A percentile compares a stretch with the other conserved stretches of the same genome.
Evolutionary conservation across 1,140 invertebrate genomes (phyloP).

Genomic region (Bombus soroeensis): DNA sequence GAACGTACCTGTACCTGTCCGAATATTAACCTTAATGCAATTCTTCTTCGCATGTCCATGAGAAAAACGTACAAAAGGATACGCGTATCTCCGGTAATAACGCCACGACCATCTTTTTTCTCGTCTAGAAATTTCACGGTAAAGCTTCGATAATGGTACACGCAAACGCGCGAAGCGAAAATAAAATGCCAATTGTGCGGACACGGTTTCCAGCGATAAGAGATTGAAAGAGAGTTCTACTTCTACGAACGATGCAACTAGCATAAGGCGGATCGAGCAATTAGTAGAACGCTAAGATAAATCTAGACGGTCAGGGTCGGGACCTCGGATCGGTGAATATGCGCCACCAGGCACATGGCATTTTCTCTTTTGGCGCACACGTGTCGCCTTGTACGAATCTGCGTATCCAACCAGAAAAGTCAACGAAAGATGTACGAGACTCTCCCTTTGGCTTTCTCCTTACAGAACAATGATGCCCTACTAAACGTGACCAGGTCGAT

Average conservation of each 20-base stretch:
- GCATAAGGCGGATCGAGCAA: background rate
- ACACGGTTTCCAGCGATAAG: background rate
- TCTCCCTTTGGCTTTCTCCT: slow-evolving; percentile 37
- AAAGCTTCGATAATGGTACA: background rate
- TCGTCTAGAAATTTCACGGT: background rate
- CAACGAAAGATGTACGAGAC: slow-evolving; percentile 20
- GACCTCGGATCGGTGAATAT: slow-evolving; percentile 15
- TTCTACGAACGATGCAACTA: background rate
- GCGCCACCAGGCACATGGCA: background rate
- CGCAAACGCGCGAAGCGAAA: background rate
- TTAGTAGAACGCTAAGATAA: background rate
- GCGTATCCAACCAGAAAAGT: slow-evolving; percentile 10
- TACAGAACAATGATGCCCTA: slow-evolving; percentile 22
- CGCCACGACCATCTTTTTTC: background rate
- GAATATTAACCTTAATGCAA: background rate
- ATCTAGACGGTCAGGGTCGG: background rate
- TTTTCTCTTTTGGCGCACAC: slow-evolving; percentile 37
- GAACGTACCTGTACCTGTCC: background rate
- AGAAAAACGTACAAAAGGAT: background rate
- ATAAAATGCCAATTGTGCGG: background rate
- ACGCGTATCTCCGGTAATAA: background rate
- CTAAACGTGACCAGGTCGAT: background rate
- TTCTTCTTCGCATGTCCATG: background rate
- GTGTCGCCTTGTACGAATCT: background rate
- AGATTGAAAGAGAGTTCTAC: background rate